Percentiles rank a stretch among this genome's conserved stretches.
phyloP scores from a whole-genome alignment of 1,140 invertebrate genomes.

The Thalassaphorura encarpata region DNA sequence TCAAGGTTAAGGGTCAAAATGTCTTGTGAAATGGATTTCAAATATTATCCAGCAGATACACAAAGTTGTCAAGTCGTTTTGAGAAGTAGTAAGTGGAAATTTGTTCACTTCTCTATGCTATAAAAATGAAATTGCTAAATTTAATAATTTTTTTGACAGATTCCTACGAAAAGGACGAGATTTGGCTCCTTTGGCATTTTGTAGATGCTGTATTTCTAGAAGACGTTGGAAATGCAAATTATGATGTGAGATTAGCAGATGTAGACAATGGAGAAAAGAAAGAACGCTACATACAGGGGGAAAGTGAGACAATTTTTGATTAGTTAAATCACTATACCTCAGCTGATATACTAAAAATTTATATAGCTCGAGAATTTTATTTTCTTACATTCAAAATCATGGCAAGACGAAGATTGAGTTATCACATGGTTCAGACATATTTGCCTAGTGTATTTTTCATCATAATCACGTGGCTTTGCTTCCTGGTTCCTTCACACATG shows the following conservation, averaged over 20 bases:
- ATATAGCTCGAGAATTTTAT: not conserved
- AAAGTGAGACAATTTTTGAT: not conserved
- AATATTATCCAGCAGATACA: constrained; percentile 3
- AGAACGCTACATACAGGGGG: not conserved
- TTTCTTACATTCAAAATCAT: constrained; percentile 14
- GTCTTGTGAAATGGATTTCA: not conserved
- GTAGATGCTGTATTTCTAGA: not conserved
- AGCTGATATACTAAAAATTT: not conserved
- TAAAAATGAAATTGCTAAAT: not conserved
- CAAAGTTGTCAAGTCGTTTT: not conserved
- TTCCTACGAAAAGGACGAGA: not conserved
- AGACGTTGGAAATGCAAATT: not conserved
- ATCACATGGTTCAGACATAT: constrained; percentile 25
- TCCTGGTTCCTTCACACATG: constrained; percentile 8
- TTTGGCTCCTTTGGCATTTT: not conserved
- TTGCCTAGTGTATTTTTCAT: constrained; percentile 23
- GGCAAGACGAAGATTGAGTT: constrained; percentile 17
- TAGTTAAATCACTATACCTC: not conserved
- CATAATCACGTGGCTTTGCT: constrained; percentile 20
- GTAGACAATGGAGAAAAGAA: no score
- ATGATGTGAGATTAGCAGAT: not conserved
- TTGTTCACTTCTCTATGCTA: not conserved
- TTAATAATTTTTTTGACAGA: not conserved
- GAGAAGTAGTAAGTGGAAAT: not conserved
- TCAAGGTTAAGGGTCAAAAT: not conserved